Evolutionary conservation across 30 jellyfish, hydroid and myxozoan species (phyloP), one percentile per base, ranked within the genome.

Genomic region (Sanderia malayensis): DNA sequence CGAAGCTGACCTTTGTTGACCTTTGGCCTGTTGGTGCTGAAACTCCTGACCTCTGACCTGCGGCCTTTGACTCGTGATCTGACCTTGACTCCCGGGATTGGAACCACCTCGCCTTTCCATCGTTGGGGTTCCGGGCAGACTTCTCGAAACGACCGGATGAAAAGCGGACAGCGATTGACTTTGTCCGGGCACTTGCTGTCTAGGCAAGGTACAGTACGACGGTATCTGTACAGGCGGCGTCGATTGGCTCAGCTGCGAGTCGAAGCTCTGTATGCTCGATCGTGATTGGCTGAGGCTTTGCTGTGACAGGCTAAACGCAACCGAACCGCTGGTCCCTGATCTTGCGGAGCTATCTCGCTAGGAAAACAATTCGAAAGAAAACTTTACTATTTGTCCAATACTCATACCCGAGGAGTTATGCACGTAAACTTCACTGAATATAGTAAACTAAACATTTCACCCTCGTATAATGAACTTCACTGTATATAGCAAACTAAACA

Each of bases 201-300:
- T 46, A 8, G 87, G 87, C 23, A 76, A 62, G 66, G 87, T 76
- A 46, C 87, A 76, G 80, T 76, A 76, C 44, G 87, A 61, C 26
- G 87, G 87, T 61, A 76, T 27, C 73, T 76, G 87, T 4, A 80
- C 23, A 2, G 69, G n/a, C 7, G 32, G 72, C 13, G 49, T 44
- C 28, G 87, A 44, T 63, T 76, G 87, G 87, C 37, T 76, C 22
- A 53, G 11, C 2, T 76, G 76, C 4, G 73, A 45, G 32, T 75
- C 87, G 11, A 76, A 27, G 30, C 87, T 76, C 20, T 76, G 87
- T 45, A 76, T 46, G 47, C 87, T 76, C 24, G 71, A 26, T 20
- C 80, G 87, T 76, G 87, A 76, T 76, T 76, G 87, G 87, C 74
- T 76, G 71, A 76, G 87, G 63, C 73, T 76, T 76, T 76, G 87